Evolutionary conservation across 92 coral and sea anemone genomes (phyloP).

Genomic region (Heteractis magnifica): DNA sequence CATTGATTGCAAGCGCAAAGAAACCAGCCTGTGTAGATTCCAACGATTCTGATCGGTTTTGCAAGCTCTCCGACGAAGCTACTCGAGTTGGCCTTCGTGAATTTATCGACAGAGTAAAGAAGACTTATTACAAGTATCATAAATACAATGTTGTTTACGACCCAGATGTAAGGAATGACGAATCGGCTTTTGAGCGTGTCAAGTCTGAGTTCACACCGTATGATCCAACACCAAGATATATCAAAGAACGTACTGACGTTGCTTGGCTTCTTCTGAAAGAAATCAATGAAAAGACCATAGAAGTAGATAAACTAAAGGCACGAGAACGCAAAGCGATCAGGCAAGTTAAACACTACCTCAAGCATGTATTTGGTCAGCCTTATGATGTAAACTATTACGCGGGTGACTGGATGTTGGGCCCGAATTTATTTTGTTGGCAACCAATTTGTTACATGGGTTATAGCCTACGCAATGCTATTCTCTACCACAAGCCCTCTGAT

Average conservation of each 20-base stretch:
- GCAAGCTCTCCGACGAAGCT: slow-evolving; percentile 70
- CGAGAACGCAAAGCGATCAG: slow-evolving; percentile 82
- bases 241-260: slow-evolving; percentile 75
- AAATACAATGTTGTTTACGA: slow-evolving; percentile 46
- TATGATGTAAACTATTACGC: slow-evolving; percentile 88
- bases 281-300: slow-evolving; percentile 40
- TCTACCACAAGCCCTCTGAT: slow-evolving; percentile 49
- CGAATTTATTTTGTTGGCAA: slow-evolving; percentile 92
- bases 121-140: slow-evolving; percentile 57
- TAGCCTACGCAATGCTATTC: slow-evolving; percentile 58
- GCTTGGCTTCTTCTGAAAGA: slow-evolving; percentile 58
- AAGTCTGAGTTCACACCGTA: slow-evolving; percentile 52
- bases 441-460: slow-evolving; percentile 65
- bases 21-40: slow-evolving; percentile 5
- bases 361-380: slow-evolving; percentile 81
- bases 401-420: slow-evolving; percentile 98
- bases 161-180: slow-evolving; percentile 52
- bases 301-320: slow-evolving; percentile 54
- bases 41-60: slow-evolving; percentile 2
- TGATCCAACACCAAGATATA: slow-evolving; percentile 63
- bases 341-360: slow-evolving; percentile 76
- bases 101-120: slow-evolving; percentile 58
- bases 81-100: slow-evolving; percentile 59
- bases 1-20: slow-evolving; percentile 55
- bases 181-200: slow-evolving; percentile 27